A percentile compares a stretch with the other conserved stretches of the same genome.
These are phyloP conservation scores for Dinoponera quadriceps DNA, from an alignment of 1,140 invertebrate species.

Conservation along the genomic window DNA sequence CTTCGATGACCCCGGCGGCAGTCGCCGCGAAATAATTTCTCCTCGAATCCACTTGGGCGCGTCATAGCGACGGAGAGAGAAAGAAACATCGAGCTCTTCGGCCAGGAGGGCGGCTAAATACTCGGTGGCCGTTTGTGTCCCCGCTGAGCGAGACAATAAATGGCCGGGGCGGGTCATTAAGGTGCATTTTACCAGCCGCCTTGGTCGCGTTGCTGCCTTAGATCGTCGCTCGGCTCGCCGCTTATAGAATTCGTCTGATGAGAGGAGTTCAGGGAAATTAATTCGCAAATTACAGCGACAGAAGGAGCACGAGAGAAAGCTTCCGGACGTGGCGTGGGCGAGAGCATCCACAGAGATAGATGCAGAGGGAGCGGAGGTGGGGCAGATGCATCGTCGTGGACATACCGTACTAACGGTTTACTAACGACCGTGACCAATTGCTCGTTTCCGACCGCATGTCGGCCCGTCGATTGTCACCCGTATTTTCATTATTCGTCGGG, in stretches of 20 bases:
- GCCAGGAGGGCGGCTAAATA: constrained; percentile 14
- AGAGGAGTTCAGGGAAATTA: constrained; percentile 59
- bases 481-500: constrained; percentile 58
- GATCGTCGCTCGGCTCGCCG: neutral
- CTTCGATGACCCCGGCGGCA: constrained; percentile 27
- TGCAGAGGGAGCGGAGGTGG: neutral
- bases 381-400: constrained; percentile 20
- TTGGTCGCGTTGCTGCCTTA: neutral
- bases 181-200: constrained; percentile 21
- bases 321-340: constrained; percentile 15
- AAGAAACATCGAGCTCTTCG: neutral
- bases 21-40: constrained; percentile 45
- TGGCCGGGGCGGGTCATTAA: constrained; percentile 47
- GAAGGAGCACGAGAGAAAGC: neutral
- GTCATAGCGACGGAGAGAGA: neutral
- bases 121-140: constrained; percentile 35
- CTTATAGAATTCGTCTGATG: constrained; percentile 53
- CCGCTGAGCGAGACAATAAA: constrained; percentile 55
- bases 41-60: constrained; percentile 22
- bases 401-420: constrained; percentile 64
- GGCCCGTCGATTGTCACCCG: constrained; percentile 46
- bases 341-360: constrained; percentile 24
- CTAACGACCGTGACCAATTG: constrained; percentile 74
- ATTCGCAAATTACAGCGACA: constrained; percentile 56
- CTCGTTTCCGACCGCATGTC: constrained; percentile 68